Base-by-base conservation (phyloP, 1,140 invertebrate genomes). In the Lanistes nyassanus region DNA sequence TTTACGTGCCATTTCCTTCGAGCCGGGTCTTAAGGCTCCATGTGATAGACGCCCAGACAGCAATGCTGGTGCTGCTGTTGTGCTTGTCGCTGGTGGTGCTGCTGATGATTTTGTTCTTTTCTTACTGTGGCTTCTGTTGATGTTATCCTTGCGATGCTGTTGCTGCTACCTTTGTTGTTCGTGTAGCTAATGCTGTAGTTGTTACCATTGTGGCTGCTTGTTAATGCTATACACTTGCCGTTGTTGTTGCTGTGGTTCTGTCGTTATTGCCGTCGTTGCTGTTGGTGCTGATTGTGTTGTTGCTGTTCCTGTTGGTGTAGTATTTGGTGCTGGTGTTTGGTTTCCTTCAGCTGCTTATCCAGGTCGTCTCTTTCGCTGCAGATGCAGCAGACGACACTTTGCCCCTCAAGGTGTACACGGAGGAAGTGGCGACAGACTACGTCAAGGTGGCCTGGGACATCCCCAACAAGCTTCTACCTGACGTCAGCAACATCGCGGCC, bases 381-480 rank as follows among this genome's bases (percentile, higher is more conserved):
- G 70, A 72, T 29, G 21, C 36, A 2, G 56, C 39, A 34, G 55
- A 11, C 31, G 56, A 58, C 53, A 3, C 56, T 7, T 1, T 9
- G 2, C 56, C 56, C 5, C 70, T 72, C 36, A 31, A 36, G 6
- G 70, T 72, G 21, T 72, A 37, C 55, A 72, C 70, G 1, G 70
- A 72, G 26, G 70, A 60, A 29, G 55, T 72, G 34, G 56, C 56
- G 29, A 72, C 3, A 16, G 34, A 34, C 37, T 62, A 34, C 3
- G 70, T 72, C 1, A 72, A 72, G 56, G 42, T 72, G 31, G 70
- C 70, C 36, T 72, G 70, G 70, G 16, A 58, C 55, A 39, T 29
- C 2, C 70, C 70, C 37, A 11, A 29, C 70, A 42, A 42, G n/a
- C 42, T 72, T 29, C 70, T 58, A 36, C 70, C 53, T 2, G 29